These are phyloP conservation scores for Gymnobelideus leadbeateri DNA, from an alignment of 2,113 vertebrate species.

Conservation along the genomic window DNA sequence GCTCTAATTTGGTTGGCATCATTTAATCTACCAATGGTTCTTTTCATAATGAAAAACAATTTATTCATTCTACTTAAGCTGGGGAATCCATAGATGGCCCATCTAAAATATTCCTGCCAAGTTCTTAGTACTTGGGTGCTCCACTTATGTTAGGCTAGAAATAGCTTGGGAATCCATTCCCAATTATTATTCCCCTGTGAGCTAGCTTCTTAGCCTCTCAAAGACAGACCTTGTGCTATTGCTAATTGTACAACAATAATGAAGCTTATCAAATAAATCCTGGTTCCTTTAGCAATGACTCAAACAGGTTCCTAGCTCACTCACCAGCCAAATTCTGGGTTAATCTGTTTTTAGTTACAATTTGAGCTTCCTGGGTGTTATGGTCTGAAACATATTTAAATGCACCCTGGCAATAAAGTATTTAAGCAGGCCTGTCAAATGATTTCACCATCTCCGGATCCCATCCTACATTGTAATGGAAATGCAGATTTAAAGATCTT, in stretches of 20 bases:
- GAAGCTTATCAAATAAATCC: not conserved
- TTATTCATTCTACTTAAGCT: slow-evolving; percentile 8
- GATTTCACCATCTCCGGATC: not conserved
- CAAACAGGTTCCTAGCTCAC: not conserved
- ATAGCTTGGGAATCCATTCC: not conserved
- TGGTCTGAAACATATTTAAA: not conserved
- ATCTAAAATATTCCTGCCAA: not conserved
- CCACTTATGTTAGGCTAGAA: not conserved
- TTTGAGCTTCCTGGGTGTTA: not conserved
- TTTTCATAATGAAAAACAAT: not conserved
- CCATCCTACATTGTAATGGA: too few relatives aligned
- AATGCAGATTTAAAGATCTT: too few relatives aligned
- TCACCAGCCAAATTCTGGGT: not conserved
- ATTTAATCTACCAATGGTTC: slow-evolving; percentile 30
- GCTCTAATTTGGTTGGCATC: not conserved
- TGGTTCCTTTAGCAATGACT: not conserved
- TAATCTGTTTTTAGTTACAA: slow-evolving; percentile 12
- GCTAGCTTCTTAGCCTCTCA: not conserved
- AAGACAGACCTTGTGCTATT: not conserved
- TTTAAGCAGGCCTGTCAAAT: slow-evolving; percentile 18
- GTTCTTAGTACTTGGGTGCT: not conserved
- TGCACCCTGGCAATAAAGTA: not conserved
- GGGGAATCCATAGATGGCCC: not conserved
- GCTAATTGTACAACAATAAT: not conserved
- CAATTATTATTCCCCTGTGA: not conserved